Percentiles rank a stretch among this genome's conserved stretches.
Evolutionary conservation across 1,140 invertebrate genomes (phyloP).

Genomic region (Drosophila ogumai): DNA sequence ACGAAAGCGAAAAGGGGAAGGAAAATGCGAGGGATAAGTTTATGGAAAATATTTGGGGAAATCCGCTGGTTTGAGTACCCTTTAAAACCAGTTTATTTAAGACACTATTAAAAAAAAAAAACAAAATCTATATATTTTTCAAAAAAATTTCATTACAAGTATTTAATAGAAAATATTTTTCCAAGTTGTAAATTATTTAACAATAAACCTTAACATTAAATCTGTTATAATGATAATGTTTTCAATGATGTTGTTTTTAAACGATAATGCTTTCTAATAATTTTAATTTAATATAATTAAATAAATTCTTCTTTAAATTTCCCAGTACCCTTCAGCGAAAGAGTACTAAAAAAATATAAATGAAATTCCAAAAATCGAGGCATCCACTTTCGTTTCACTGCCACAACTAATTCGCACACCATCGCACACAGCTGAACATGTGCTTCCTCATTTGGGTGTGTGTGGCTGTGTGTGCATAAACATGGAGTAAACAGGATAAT

Average conservation of each 20-base stretch:
- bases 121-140: no score
- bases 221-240: no score
- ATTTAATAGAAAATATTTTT: no score
- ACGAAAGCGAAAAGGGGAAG: slow-evolving; percentile 38
- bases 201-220: no score
- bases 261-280: no score
- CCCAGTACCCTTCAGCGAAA: neutral
- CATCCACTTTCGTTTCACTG: slow-evolving; percentile 69
- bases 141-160: no score
- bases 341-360: slow-evolving; percentile 17
- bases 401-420: slow-evolving; percentile 82
- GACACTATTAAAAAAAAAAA: no score
- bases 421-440: slow-evolving; percentile 48
- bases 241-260: no score
- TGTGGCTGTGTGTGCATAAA: slow-evolving; percentile 65
- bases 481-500: slow-evolving; percentile 84
- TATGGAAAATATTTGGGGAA: neutral
- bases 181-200: no score
- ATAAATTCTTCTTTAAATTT: no score
- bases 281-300: neutral
- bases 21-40: neutral
- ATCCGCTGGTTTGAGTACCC: neutral
- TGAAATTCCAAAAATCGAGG: slow-evolving; percentile 53
- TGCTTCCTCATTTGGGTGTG: slow-evolving; percentile 15
- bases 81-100: neutral